Conservation (phyloP, 2,888 invertebrate genomes). For the Trilocha varians region DNA sequence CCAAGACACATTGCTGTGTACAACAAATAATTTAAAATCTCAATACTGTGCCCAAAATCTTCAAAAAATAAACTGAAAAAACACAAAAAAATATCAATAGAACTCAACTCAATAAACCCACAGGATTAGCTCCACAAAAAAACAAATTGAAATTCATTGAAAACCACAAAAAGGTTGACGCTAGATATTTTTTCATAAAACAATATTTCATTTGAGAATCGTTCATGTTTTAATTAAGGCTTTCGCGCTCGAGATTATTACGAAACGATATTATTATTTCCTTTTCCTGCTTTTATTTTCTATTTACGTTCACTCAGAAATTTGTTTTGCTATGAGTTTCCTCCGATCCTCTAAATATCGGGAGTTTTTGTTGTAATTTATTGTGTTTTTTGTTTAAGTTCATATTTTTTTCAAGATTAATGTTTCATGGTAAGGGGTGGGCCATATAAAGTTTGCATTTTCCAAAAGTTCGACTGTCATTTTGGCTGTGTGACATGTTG, state of each 20-base stretch:
- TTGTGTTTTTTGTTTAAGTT: neutral
- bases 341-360: neutral
- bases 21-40: too few relatives aligned
- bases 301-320: neutral
- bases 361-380: neutral
- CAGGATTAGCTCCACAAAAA: neutral
- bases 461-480: too few relatives aligned
- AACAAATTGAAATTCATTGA: neutral
- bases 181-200: neutral
- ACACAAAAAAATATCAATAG: neutral
- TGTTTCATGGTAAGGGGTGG: too few relatives aligned
- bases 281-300: neutral
- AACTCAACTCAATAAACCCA: neutral
- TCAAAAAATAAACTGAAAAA: neutral
- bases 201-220: neutral
- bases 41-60: too few relatives aligned
- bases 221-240: neutral
- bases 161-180: neutral
- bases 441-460: too few relatives aligned
- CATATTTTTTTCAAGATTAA: too few relatives aligned
- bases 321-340: neutral
- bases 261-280: neutral
- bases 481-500: too few relatives aligned
- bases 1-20: too few relatives aligned
- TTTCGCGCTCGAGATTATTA: neutral